Base-by-base conservation (phyloP, 2,797 vertebrate genomes). In the Hydrocynus forskahlii region DNA sequence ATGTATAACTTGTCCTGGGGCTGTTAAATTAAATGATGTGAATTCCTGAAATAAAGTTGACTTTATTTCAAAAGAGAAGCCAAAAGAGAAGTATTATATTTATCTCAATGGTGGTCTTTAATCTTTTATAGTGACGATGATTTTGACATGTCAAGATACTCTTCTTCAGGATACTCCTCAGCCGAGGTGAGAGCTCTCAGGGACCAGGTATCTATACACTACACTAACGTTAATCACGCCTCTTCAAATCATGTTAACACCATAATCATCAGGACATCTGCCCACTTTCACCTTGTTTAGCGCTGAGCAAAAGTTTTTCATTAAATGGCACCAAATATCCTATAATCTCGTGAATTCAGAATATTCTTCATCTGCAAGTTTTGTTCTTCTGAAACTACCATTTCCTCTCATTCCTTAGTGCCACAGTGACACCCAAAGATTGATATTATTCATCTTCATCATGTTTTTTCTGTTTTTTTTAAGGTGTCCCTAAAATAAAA, bases 61-160 rank as follows among this genome's bases (percentile, higher is more conserved):
- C 35, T 35, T 35, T 35, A 68, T n/a, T 4, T 9, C 19, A 2
- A 17, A 19, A 35, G 29, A 9, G 16, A 19, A n/a, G 12, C 3
- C 19, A 2, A 17, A 19, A 35, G 29, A 9, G 16, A 19, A n/a
- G 12, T 19, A 3, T 21, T 21, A 1, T 10, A 73, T 69, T 38
- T 29, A 38, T 23, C 4, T 78, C 54, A 84, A 62, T 83, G 87
- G 85, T 45, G 69, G 60, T 85, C 25, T n/a, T 82, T 73, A 82
- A 69, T 88, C 74, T 78, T 75, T 90, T 90, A 79, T 89, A 99
- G 98, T 80, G 98, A 99, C 69, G 98, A 99, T 87, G 98, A 99
- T 93, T 99, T 99, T 43, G 97, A 99, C 89, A 96, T 99, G 96
- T 99, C 98, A 90, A 96, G 97, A 95, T 99, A 99, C 70, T 99